Evolutionary conservation across 2,888 invertebrate genomes (phyloP), one percentile per base, ranked within the genome.

Genomic region (Phaonia tiefii): DNA sequence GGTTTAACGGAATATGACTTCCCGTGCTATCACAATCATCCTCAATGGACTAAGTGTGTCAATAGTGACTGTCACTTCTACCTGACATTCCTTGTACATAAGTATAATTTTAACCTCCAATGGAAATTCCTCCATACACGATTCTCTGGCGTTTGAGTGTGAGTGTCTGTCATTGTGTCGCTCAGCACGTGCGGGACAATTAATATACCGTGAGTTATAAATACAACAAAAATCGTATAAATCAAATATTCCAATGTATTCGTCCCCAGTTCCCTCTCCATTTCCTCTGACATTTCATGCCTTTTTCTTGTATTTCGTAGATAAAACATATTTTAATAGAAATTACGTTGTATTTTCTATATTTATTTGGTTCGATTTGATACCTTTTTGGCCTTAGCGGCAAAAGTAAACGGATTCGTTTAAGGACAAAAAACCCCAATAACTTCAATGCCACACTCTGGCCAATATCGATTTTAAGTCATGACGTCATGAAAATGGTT

Each of bases 181-280:
- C 31, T 31, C 31, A 31, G 76, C 74, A 75, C 77, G 80, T 77
- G 77, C 71, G 39, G 39, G 74, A 60, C 42, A 74, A 77, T 80
- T 75, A 67, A 75, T 75, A 67, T 81, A 51, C 71, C 58, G 71
- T 42, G 42, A 70, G 22, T 17, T 60, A 17, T n/a, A n/a, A n/a
- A n/a, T n/a, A n/a, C 25, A 71, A 42, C 39, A 42, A 42, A 42
- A 63, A 39, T 63, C 63, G 20, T 63, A 20, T 11, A 11, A 22
- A 17, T 63, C 42, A 42, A 39, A 13, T 39, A 20, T 63, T 63
- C 1, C 20, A 20, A 20, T 4, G 42, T 20, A 13, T 22, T 22
- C 13, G 42, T 20, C 31, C 31, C 31, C 31, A 31, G 13, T 42
- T 63, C 20, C 63, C 22, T 22, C 42, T 60, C 39, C 39, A 8